Conservation (phyloP, 30 jellyfish, hydroid and myxozoan species). For the Chironex yamaguchii region DNA sequence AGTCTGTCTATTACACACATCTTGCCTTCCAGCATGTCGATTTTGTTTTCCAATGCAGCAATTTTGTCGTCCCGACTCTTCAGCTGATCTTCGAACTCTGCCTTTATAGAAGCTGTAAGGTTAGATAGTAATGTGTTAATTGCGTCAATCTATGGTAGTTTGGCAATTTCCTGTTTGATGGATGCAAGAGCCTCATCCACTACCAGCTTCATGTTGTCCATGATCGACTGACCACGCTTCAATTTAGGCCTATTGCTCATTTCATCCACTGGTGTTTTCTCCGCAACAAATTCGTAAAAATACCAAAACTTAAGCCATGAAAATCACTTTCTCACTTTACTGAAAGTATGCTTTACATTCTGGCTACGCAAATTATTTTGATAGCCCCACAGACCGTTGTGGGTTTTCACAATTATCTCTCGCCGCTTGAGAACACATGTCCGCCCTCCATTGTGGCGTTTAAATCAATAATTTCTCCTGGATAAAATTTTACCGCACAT, state of each 20-base stretch:
- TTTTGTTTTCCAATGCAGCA: conserved; percentile 20
- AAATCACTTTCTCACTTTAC: background rate
- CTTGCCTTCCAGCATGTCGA: conserved; percentile 33
- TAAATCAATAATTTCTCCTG: too few species aligned
- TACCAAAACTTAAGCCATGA: background rate
- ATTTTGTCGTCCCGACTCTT: conserved; percentile 1
- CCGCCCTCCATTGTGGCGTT: conserved; percentile 18
- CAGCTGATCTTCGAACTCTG: background rate
- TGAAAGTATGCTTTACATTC: background rate
- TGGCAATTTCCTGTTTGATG: background rate
- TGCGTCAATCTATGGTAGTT: conserved; percentile 1
- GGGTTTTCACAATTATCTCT: background rate
- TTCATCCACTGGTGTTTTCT: background rate
- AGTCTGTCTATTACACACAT: conserved; percentile 35
- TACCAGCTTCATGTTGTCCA: background rate
- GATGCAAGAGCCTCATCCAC: conserved; percentile 5
- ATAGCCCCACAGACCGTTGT: conserved; percentile 5
- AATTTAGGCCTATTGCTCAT: background rate
- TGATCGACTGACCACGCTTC: conserved; percentile 3
- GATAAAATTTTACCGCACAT: too few species aligned
- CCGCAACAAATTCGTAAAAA: background rate
- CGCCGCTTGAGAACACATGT: background rate
- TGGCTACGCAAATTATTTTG: background rate
- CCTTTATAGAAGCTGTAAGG: conserved; percentile 1
- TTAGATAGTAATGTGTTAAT: background rate